Evolutionary conservation across 2,797 vertebrate genomes (phyloP).

Genomic region (Petrocephalus sullivani): DNA sequence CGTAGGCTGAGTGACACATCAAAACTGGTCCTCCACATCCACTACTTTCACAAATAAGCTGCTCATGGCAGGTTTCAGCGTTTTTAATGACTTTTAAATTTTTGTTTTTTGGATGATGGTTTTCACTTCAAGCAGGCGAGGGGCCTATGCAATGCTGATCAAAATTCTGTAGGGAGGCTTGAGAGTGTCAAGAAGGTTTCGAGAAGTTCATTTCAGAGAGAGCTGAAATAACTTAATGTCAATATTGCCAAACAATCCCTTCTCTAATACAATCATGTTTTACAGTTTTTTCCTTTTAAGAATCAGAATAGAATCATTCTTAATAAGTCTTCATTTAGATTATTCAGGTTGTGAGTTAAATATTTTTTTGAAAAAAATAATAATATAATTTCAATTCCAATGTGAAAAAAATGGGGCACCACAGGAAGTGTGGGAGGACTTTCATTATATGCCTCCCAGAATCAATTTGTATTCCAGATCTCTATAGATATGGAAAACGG

Average conservation of each 20-base stretch:
- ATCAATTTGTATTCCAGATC: slow-evolving; percentile 2
- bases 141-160: neutral
- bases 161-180: neutral
- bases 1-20: neutral
- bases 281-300: neutral
- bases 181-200: neutral
- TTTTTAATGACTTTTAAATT: neutral
- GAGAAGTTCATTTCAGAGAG: neutral
- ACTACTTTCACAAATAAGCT: neutral
- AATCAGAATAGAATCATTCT: neutral
- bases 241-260: neutral
- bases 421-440: neutral
- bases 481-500: slow-evolving; percentile 6
- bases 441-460: neutral
- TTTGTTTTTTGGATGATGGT: neutral
- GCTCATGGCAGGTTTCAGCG: neutral
- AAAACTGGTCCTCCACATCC: neutral
- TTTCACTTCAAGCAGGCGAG: neutral
- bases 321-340: neutral
- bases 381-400: neutral
- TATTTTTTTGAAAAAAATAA: neutral
- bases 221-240: too few relatives aligned
- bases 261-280: neutral
- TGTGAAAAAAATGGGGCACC: neutral
- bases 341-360: neutral